Base-by-base conservation (phyloP, 2,797 vertebrate species). In the Acrossocheilus fasciatus region DNA sequence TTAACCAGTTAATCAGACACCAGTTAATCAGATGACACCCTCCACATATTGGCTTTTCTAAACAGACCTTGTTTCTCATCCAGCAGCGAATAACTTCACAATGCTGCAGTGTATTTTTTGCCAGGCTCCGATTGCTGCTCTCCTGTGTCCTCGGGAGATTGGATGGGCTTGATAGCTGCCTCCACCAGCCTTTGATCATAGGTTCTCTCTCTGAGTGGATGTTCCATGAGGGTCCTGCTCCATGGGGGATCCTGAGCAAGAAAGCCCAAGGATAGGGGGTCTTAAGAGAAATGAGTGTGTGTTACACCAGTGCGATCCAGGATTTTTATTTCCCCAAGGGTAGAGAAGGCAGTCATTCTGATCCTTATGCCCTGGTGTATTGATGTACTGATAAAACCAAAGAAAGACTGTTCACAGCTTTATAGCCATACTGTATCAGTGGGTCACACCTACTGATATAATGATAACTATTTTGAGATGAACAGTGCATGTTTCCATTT, bases 121-220 rank as follows among this genome's bases (percentile, higher is more conserved):
- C 73, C 36, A 36, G 36, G 15, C 70, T 74, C 34, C 59, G 18
- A 26, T 68, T 81, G n/a, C 54, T 66, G 34, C 62, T 76, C 82
- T 39, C 4, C 26, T 23, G 57, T 69, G 72, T 81, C 64, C 54
- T 77, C n/a, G 1, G 72, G 30, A 85, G 78, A 77, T 85, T 86
- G 84, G 26, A 45, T 72, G 76, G 18, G 39, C 72, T 72, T 85
- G 84, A 85, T 79, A 45, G 39, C 72, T 84, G 59, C 74, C 66
- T 75, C 66, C 68, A 86, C 34, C 26, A 81, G 52, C 64, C 73
- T 88, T 85, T 88, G 64, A 84, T 89, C 47, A 89, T 86, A 73
- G 20, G 23, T 84, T 88, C 66, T 68, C 54, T 76, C 70, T 79
- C 81, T 82, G 76, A 84, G 39, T 57, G 69, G 59, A 83, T 68